Evolutionary conservation across 1,140 invertebrate genomes (phyloP), one percentile per base, ranked within the genome.

Genomic region (Tetramorium alpestre): DNA sequence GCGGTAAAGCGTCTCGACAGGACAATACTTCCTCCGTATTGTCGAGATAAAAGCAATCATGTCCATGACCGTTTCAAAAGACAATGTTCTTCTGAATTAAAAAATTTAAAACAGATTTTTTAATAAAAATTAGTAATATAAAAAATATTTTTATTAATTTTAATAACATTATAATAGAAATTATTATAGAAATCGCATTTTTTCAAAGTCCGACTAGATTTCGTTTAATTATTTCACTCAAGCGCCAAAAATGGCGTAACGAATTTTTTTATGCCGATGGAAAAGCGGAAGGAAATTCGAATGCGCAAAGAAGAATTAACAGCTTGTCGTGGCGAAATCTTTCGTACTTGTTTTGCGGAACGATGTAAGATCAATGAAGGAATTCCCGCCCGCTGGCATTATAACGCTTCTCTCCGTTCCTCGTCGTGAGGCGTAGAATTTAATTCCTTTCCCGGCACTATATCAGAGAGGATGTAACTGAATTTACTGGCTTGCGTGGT

Each of bases 361-460:
- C 25, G 38, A 82, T 82, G 54, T 73, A 73, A 82, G n/a, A 73
- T 82, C 54, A 73, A 82, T 54, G 78, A 33, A 58, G 41, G 28
- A 72, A 58, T 51, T 80, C 8, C 8, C 8, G 22, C 2, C 22
- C 18, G 22, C 28, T 16, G 18, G 6, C 51, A 41, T 82, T 72
- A 28, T 56, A 58, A 11, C 54, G 41, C 13, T 47, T 69, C 67
- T 72, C 56, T 58, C 3, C 33, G n/a, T 41, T 38, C 8, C 47
- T 33, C 62, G 33, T 47, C 25, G 67, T 33, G n/a, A 60, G 25
- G 33, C 69, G 13, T 51, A 33, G 67, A 82, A 60, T 82, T 82
- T 73, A 60, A 82, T 82, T 82, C 70, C 80, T 73, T 73, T 28
- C 6, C 16, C 25, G 41, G 41, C 6, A 82, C 25, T 58, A 44